These are phyloP conservation scores for Sebastes variabilis DNA, from an alignment of 2,797 vertebrate genomes.

Conservation along the genomic window DNA sequence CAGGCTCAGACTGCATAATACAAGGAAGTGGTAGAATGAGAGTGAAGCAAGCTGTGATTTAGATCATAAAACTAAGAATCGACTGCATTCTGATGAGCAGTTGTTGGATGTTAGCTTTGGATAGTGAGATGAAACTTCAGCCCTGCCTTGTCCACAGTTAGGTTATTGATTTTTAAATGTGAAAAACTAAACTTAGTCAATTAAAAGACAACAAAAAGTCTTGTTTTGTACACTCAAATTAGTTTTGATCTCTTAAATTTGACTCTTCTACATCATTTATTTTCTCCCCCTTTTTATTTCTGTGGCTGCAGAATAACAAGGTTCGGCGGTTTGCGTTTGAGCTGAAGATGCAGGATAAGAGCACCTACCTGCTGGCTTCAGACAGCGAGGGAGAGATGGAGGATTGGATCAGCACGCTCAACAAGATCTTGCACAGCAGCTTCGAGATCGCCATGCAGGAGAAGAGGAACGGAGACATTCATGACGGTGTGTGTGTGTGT, in stretches of 20 bases:
- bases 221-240: not conserved
- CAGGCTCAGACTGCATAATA: not conserved
- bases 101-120: conserved; percentile 54
- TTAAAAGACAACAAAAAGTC: not conserved
- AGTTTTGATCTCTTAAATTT: not conserved
- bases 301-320: conserved; percentile 89
- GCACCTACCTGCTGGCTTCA: conserved; percentile 93
- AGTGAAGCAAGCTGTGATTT: conserved; percentile 13
- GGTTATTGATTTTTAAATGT: conserved; percentile 27
- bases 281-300: not conserved
- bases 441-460: conserved; percentile 98
- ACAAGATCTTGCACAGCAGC: conserved; percentile 96
- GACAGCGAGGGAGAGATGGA: conserved; percentile 97
- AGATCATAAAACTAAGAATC: conserved; percentile 23
- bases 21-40: not conserved
- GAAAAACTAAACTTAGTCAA: conserved; percentile 42
- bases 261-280: not conserved
- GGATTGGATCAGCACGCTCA: conserved; percentile 94
- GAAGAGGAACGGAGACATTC: conserved; percentile 94
- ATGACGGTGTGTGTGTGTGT: conserved; percentile 85
- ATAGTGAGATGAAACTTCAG: conserved; percentile 38
- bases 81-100: conserved; percentile 16
- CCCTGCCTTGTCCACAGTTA: conserved; percentile 19
- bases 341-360: conserved; percentile 99
- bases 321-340: conserved; percentile 95